These are phyloP conservation scores for Amphilophus citrinellus DNA, from an alignment of 2,113 vertebrate species.

Conservation along the genomic window DNA sequence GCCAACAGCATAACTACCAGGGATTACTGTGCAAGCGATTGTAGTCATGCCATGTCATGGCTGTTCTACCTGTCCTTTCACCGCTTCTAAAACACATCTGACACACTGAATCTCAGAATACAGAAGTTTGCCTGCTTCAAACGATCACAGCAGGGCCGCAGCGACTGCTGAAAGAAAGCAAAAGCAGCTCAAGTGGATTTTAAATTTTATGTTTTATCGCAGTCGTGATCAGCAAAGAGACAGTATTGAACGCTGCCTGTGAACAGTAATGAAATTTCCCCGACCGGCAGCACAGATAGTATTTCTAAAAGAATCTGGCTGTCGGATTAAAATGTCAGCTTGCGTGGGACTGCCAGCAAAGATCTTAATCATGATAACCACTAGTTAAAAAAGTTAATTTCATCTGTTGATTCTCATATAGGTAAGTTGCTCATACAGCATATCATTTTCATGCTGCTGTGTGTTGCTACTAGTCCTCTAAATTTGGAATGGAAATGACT, in stretches of 20 bases:
- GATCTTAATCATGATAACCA: background rate
- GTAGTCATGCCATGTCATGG: background rate
- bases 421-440: background rate
- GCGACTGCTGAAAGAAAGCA: background rate
- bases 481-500: background rate
- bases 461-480: background rate
- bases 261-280: background rate
- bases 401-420: background rate
- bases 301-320: background rate
- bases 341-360: background rate
- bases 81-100: background rate
- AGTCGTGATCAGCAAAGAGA: background rate
- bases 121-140: background rate
- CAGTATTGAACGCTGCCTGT: background rate
- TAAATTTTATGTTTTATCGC: background rate
- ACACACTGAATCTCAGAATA: background rate
- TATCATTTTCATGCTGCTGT: too few species aligned
- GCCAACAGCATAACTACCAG: slow-evolving; percentile 24
- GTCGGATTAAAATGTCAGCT: background rate
- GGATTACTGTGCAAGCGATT: background rate
- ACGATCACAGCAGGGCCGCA: background rate
- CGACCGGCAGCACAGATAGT: background rate
- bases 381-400: background rate
- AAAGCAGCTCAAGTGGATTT: background rate
- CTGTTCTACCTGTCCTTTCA: background rate